Percentiles rank a stretch among this genome's conserved stretches.
Evolutionary conservation across 2,888 invertebrate species (phyloP).

Genomic region (Parnassius mnemosyne): DNA sequence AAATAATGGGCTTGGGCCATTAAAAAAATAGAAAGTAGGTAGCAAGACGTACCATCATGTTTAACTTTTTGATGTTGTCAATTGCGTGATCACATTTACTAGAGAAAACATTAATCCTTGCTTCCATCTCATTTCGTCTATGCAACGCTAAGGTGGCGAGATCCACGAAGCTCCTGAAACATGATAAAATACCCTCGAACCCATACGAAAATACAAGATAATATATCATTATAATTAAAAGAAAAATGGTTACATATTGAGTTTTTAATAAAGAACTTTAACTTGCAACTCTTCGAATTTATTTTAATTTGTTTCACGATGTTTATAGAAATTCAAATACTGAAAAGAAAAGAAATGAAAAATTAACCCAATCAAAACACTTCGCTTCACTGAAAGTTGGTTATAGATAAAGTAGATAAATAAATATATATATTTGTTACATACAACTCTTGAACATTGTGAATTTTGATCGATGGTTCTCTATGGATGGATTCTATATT

Average conservation of each 20-base stretch:
- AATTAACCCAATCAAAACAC: too few relatives aligned
- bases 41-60: constrained; percentile 53
- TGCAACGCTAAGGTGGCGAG: constrained; percentile 64
- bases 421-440: too few relatives aligned
- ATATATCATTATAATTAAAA: constrained; percentile 8
- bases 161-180: constrained; percentile 68
- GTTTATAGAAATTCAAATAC: too few relatives aligned
- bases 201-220: background rate
- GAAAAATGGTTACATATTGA: constrained; percentile 9
- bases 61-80: constrained; percentile 55
- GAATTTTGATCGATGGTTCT: too few relatives aligned
- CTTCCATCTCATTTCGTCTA: constrained; percentile 63
- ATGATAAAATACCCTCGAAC: constrained; percentile 20
- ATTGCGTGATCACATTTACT: constrained; percentile 64
- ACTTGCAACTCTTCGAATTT: too few relatives aligned
- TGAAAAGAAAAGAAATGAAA: too few relatives aligned
- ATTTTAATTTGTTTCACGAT: too few relatives aligned
- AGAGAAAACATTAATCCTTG: constrained; percentile 53
- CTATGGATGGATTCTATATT: too few relatives aligned
- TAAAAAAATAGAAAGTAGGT: constrained; percentile 8
- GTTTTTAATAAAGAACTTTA: background rate
- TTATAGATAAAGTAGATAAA: too few relatives aligned
- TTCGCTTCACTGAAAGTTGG: too few relatives aligned
- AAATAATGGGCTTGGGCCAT: too few relatives aligned
- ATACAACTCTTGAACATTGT: too few relatives aligned